Evolutionary conservation across 2,888 invertebrate genomes (phyloP), one percentile per base, ranked within the genome.

Genomic region (Ectobius pallidus): DNA sequence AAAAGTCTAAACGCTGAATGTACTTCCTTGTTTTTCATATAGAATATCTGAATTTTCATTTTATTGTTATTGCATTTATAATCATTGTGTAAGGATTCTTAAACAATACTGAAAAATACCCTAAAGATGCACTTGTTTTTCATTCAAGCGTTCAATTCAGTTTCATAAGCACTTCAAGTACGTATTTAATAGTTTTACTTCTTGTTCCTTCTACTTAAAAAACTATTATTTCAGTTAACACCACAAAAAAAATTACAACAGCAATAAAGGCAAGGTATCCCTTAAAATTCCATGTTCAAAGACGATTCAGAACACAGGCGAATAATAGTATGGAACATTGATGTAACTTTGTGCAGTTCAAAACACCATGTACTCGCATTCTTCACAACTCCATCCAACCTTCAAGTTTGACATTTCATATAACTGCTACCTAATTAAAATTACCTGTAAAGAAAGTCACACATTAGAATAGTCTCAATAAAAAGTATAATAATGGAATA

Each of bases 181-280:
- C 52, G 7, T 25, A 52, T 52, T 52, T 52, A n/a, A 6, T 7
- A 0, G 25, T 52, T 14, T 1, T 52, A 20, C 22, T 49, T n/a
- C 49, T 49, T 6, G 20, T 49, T 52, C 52, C 25, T 52, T 18
- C 25, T 25, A 25, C 22, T 14, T 52, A 52, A 52, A n/a, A n/a
- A 11, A 52, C 52, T 52, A 52, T 14, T 11, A 52, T 25, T 52
- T 52, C 52, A 18, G 25, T 14, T 25, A 52, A 52, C 25, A 63
- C 63, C 62, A 39, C 18, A 34, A 34, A 34, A 52, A 32, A 58
- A 62, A 62, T 63, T 39, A 63, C 22, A 42, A 63, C 14, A 63
- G 42, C 32, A 63, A 42, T 63, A 42, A 63, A 63, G 63, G 42
- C 63, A 63, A 63, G 34, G 22, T 63, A 42, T 42, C 14, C 39